Evolutionary conservation across 53 echinoderm and acorn worm species (phyloP), one percentile per base, ranked within the genome.

Genomic region (Astropecten irregularis): DNA sequence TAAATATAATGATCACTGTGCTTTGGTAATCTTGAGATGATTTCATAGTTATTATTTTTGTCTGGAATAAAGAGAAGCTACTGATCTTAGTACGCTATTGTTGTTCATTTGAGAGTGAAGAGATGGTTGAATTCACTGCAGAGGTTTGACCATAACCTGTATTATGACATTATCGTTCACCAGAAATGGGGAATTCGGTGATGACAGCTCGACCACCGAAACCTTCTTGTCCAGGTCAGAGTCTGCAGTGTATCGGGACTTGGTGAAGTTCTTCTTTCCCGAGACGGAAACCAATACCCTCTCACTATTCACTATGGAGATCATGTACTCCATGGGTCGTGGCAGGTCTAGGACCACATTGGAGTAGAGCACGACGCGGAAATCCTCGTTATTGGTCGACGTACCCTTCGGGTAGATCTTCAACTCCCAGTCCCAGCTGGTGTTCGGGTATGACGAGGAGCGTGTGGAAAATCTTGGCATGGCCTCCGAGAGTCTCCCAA

Each of bases 401-500:
- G 93, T 91, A 16, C 96, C 96, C 85, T 96, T 96, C 49, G 96
- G 96, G 71, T 96, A 93, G 40, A 96, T 96, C 76, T 96, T 96
- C 23, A 96, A 71, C 71, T 96, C 96, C 96, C 96, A 96, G 62
- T 96, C 96, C 96, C 96, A 96, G 73, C 96, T 96, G 16, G 96
- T 93, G 85, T 91, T 87, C 9, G 96, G 96, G 68, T 93, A 96
- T 16, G 93, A 87, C 10, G 96, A 96, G 1, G 96, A 96, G 37
- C 93, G 88, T 1, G 96, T 96, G 1, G 96, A 93, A 52, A 96
- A 96, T 33, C 91, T 57, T 7, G 93, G 96, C 96, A 96, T 96
- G 47, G 91, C 89, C 73, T 96, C 96, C 33, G 89, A 69, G 26
- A 86, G 89, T 51, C 88, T 89, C 62, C 71, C 86, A 69, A 93